Conservation (phyloP, 2,888 invertebrate genomes). For the Ichneumon xanthorius region DNA sequence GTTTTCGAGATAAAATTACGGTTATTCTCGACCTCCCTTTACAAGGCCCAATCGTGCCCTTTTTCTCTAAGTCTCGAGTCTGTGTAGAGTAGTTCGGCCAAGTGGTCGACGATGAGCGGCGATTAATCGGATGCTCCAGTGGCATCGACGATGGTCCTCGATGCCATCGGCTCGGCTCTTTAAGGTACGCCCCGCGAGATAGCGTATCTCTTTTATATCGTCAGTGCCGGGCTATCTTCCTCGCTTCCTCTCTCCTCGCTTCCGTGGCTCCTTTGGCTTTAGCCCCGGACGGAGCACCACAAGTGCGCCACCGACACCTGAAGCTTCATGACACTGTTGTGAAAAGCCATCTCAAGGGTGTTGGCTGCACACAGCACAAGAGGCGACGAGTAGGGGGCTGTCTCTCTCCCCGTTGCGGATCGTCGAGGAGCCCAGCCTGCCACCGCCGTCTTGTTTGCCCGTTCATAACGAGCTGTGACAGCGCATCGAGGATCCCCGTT, state of each 20-base stretch:
- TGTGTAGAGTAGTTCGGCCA: background rate
- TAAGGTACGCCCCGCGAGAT: conserved; percentile 57
- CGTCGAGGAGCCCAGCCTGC: conserved; percentile 43
- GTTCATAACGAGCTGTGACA: conserved; percentile 55
- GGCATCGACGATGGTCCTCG: conserved; percentile 67
- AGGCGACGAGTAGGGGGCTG: conserved; percentile 14
- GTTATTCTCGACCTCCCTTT: background rate
- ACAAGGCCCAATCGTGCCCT: too few relatives aligned
- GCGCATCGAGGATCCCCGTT: conserved; percentile 40
- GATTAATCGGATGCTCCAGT: conserved; percentile 57
- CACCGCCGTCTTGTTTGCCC: conserved; percentile 50
- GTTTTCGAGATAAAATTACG: background rate
- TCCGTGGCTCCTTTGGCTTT: conserved; percentile 48
- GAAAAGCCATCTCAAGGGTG: conserved; percentile 59
- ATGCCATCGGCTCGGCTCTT: conserved; percentile 58
- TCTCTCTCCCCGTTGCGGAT: conserved; percentile 34
- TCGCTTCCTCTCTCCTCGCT: conserved; percentile 59
- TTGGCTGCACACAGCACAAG: conserved; percentile 20
- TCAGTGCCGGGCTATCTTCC: conserved; percentile 20
- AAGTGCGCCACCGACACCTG: conserved; percentile 49
- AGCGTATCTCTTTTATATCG: conserved; percentile 63
- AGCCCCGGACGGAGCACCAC: conserved; percentile 1
- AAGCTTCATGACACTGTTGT: conserved; percentile 48
- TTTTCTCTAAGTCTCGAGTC: background rate
- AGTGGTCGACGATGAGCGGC: conserved; percentile 44